These are phyloP conservation scores for Himalopsyche kuldschensis DNA, from an alignment of 2,888 invertebrate genomes.

Conservation along the genomic window DNA sequence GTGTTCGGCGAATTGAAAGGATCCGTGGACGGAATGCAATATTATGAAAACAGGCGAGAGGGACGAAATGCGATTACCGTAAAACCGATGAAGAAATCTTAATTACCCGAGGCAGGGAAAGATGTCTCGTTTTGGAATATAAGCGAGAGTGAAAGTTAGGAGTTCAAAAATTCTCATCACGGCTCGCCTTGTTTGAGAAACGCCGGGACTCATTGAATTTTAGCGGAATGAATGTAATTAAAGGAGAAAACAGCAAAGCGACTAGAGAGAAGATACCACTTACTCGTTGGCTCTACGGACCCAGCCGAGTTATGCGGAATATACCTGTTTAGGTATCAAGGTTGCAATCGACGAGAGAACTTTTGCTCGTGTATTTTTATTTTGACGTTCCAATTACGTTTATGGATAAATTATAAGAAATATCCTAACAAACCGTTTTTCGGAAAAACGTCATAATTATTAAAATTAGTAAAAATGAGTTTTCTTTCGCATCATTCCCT, in stretches of 20 bases:
- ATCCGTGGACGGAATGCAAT: not conserved
- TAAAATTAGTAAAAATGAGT: no score
- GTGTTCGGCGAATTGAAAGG: not conserved
- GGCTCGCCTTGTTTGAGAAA: conserved; percentile 25
- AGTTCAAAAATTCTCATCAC: conserved; percentile 31
- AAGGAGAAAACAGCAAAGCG: conserved; percentile 22
- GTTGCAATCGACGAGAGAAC: not conserved
- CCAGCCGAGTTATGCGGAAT: not conserved
- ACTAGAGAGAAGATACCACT: not conserved
- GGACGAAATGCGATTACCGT: conserved; percentile 17
- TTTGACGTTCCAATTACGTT: no score
- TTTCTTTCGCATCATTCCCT: no score
- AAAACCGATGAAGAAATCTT: conserved; percentile 32
- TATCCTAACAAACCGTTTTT: no score
- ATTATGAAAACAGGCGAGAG: conserved; percentile 13
- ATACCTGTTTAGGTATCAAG: not conserved
- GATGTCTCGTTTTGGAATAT: conserved; percentile 18
- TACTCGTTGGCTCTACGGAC: not conserved
- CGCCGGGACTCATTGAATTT: conserved; percentile 35
- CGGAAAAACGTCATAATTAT: no score
- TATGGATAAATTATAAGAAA: no score
- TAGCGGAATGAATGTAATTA: conserved; percentile 36
- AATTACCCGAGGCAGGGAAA: conserved; percentile 15
- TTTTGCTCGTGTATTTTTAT: no score
- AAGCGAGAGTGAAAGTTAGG: conserved; percentile 22